Evolutionary conservation across 1,140 invertebrate species (phyloP), one percentile per base, ranked within the genome.

Genomic region (Brachionus rubens): DNA sequence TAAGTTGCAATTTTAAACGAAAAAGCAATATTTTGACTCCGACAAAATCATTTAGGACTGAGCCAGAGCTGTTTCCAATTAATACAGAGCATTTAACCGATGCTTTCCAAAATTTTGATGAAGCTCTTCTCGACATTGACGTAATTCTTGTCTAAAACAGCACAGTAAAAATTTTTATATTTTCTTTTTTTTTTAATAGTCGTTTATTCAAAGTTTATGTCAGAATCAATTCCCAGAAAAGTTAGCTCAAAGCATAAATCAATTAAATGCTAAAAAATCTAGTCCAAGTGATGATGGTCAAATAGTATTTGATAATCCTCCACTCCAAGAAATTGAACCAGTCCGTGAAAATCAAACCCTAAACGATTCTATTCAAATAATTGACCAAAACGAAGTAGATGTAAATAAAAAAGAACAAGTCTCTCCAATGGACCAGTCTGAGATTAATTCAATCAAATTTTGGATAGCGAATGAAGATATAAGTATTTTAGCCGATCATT

Each of bases 151-250:
- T 6, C 10, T 24, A 40, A 65, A 2, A 10, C 1, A 28, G n/a
- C 5, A 1, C 21, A 47, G 7, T 0, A 21, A 21, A 70, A 48
- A 16, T n/a, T 47, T n/a, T 19, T 26, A 0, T 10, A 28, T 7
- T 19, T 26, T 0, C 24, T 47, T 0, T 46, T 70, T 47, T 47
- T 33, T 36, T 36, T 28, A 19, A 12, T 50, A 72, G 68, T 72
- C 68, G 2, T 72, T 72, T 72, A 72, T 72, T 21, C 30, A 72
- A 54, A 72, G 50, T 54, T 54, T 72, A 72, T 72, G 68, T 21
- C 24, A 72, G 12, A 72, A 72, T 33, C 46, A 72, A 9, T 72
- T 72, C 41, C 30, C 68, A 2, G 68, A 52, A 12, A 36, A 24
- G 24, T 33, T 72, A 12, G 68, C 68, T 4, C 68, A 72, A 21